Conservation (phyloP, 1,140 invertebrate genomes). For the Drosophila jambulina region DNA sequence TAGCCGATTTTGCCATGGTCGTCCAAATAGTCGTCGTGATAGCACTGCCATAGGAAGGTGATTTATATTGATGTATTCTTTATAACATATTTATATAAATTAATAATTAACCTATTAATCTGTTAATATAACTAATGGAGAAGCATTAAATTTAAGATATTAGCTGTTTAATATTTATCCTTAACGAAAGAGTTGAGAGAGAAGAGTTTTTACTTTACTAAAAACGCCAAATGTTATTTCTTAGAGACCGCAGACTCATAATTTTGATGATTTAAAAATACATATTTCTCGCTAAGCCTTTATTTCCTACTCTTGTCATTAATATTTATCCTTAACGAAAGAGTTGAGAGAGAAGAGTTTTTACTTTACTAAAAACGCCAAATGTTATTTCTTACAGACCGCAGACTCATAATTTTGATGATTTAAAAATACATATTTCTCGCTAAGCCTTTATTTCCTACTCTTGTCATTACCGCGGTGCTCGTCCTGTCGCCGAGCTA, state of each 20-base stretch:
- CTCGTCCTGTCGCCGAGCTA: constrained; percentile 54
- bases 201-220: background rate
- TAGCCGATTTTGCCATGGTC: constrained; percentile 85
- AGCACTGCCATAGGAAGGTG: constrained; percentile 53
- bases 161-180: too few species aligned
- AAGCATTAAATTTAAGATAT: too few species aligned
- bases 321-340: too few species aligned
- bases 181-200: too few species aligned
- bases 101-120: background rate
- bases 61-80: too few species aligned
- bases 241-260: background rate
- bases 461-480: constrained; percentile 1
- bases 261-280: constrained; percentile 4
- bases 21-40: constrained; percentile 72
- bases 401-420: background rate
- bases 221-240: background rate
- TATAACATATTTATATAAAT: background rate
- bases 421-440: constrained; percentile 4
- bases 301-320: constrained; percentile 2
- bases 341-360: too few species aligned
- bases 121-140: too few species aligned
- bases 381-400: background rate
- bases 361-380: background rate
- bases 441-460: background rate
- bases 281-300: background rate